Evolutionary conservation across 2,113 vertebrate genomes (phyloP).

Genomic region (Grallaria varia): DNA sequence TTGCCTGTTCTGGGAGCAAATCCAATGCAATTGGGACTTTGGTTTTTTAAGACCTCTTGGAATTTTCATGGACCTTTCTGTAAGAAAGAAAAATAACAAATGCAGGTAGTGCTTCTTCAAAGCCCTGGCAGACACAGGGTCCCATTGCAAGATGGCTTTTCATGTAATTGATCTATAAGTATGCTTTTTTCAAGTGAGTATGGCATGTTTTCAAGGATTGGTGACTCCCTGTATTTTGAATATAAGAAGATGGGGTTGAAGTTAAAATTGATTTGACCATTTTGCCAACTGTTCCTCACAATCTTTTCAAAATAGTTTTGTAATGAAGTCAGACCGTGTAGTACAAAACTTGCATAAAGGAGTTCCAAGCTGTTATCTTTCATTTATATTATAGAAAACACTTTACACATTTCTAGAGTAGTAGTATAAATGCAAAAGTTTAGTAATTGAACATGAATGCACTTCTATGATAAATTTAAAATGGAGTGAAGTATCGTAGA

Average conservation of each 20-base stretch:
- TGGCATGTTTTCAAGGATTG: background rate
- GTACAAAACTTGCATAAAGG: background rate
- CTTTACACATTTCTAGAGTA: background rate
- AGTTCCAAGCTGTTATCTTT: background rate
- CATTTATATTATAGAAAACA: background rate
- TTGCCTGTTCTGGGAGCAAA: background rate
- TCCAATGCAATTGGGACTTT: accelerated
- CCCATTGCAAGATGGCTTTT: background rate
- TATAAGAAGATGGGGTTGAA: background rate
- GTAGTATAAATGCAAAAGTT: background rate
- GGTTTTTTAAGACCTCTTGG: background rate
- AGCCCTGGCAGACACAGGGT: background rate
- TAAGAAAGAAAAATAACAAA: background rate
- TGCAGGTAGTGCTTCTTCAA: background rate
- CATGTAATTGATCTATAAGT: background rate
- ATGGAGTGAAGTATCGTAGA: background rate
- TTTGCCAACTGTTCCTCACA: background rate
- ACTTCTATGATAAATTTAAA: background rate
- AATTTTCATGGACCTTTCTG: background rate
- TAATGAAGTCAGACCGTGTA: background rate
- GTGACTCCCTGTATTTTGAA: background rate
- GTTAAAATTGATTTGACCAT: background rate
- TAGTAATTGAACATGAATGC: background rate
- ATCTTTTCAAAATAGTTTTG: background rate
- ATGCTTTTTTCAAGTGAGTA: background rate